Evolutionary conservation across 2,888 invertebrate species (phyloP), one percentile per base, ranked within the genome.

Genomic region (Temnothorax ravouxi): DNA sequence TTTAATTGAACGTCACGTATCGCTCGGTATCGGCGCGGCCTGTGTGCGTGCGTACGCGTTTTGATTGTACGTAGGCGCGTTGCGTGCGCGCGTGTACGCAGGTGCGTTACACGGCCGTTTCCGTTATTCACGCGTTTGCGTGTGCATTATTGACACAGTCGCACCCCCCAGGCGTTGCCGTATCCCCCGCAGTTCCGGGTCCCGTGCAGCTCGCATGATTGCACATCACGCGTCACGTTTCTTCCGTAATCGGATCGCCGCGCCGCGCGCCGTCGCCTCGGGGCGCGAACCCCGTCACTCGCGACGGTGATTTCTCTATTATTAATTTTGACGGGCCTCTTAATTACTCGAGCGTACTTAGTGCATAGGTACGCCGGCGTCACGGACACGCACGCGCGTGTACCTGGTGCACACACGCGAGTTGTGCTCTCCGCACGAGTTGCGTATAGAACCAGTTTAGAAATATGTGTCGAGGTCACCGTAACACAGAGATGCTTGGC

Each of bases 1-100:
- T 92, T 92, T 93, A 93, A 93, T 93, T 92, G 92, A 92, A 93
- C 90, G 90, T 88, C 91, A 89, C 87, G 89, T 90, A 88, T 88
- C 91, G 88, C 88, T 87, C 79, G 86, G 74, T 41, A 9, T 81
- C 72, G 47, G 66, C 81, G 52, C 69, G 5, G n/a, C 9, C 8
- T 25, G 64, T n/a, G 25, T 62, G 13, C 15, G 38, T 5, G 67
- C 15, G 67, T 38, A 1, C 50, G 67, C n/a, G 3, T 72, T 41
- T 61, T n/a, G 29, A 9, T 61, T 62, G 3, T 44, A 13, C 62
- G 15, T 25, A 25, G 29, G 29, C 15, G 25, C 21, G 18, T n/a
- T 11, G n/a, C 21, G 18, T 41, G 13, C 13, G 13, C 44, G 56
- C 34, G 59, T 34, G 47, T 41, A 9, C n/a, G 29, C 29, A 29